Conservation (phyloP, 2,113 vertebrate species). For the Carlito syrichta region DNA sequence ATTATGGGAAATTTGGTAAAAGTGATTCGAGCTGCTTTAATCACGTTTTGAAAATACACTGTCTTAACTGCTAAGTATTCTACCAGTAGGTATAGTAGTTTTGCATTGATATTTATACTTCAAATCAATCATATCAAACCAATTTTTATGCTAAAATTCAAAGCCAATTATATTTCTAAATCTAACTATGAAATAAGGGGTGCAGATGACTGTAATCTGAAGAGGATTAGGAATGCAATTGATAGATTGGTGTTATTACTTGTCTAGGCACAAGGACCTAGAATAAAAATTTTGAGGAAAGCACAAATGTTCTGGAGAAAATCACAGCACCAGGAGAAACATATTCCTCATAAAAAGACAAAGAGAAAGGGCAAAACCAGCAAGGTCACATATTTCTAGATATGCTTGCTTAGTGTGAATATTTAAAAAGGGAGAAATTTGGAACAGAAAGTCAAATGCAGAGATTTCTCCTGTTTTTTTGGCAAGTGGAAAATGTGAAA, state of each 20-base stretch:
- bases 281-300: background rate
- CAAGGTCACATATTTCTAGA: background rate
- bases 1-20: background rate
- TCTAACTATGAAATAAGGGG: background rate
- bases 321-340: background rate
- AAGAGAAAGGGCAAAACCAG: background rate
- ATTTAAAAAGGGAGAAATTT: background rate
- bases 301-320: background rate
- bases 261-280: background rate
- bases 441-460: background rate
- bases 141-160: background rate
- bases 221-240: background rate
- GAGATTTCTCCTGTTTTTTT: background rate
- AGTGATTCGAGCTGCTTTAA: background rate
- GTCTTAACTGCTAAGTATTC: background rate
- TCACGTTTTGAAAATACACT: background rate
- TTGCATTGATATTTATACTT: background rate
- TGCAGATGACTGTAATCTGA: background rate
- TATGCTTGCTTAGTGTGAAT: background rate
- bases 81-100: background rate
- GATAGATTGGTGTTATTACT: background rate
- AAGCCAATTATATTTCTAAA: background rate
- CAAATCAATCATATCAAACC: background rate
- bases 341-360: background rate
- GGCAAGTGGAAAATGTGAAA: background rate